These are phyloP conservation scores for Melozone crissalis DNA, from an alignment of 2,113 vertebrate genomes.

Conservation along the genomic window DNA sequence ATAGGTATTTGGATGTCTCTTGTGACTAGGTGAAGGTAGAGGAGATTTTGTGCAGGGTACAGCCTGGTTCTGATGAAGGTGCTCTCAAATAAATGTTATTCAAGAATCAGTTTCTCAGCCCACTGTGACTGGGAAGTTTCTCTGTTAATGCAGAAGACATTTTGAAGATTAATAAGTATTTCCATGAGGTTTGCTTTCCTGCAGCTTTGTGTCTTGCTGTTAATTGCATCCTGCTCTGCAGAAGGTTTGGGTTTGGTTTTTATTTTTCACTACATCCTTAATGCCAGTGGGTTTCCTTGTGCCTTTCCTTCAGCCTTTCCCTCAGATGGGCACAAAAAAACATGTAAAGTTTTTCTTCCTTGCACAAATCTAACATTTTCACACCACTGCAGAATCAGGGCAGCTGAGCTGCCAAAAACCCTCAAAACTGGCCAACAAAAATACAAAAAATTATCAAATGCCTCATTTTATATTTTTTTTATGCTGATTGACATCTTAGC, in stretches of 20 bases:
- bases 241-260: not conserved
- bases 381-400: not conserved
- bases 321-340: not conserved
- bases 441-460: not conserved
- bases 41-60: not conserved
- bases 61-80: not conserved
- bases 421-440: not conserved
- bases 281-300: not conserved
- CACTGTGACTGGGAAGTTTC: not conserved
- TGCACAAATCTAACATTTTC: not conserved
- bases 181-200: not conserved
- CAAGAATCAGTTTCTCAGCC: not conserved
- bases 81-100: not conserved
- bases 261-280: not conserved
- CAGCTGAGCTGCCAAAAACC: not conserved
- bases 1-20: not conserved
- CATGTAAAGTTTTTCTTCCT: not conserved
- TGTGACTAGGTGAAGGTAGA: not conserved
- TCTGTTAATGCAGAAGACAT: not conserved
- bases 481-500: not conserved
- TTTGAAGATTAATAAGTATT: not conserved
- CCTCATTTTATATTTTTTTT: not conserved
- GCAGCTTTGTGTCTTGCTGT: not conserved
- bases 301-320: accelerated
- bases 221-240: not conserved